Percentiles rank a stretch among this genome's conserved stretches.
These are phyloP conservation scores for Procambarus virginalis DNA, from an alignment of 1,140 invertebrate genomes.

Conservation along the genomic window DNA sequence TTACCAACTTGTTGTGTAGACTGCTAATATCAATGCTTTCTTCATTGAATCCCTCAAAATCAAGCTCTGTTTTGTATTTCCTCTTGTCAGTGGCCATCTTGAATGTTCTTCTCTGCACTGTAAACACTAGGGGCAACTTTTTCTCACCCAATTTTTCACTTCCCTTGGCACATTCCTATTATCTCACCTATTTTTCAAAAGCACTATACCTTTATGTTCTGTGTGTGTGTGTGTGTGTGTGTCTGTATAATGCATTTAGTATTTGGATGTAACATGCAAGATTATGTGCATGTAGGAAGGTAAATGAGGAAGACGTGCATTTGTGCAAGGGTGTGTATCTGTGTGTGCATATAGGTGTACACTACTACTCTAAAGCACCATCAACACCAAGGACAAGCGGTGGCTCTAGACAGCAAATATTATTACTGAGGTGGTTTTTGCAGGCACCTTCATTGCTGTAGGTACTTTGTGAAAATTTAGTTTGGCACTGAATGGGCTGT, in stretches of 20 bases:
- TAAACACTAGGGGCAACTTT: too few relatives aligned
- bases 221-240: too few relatives aligned
- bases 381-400: conserved; percentile 25
- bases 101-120: too few relatives aligned
- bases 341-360: conserved; percentile 33
- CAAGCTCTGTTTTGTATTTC: too few relatives aligned
- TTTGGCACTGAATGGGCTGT: conserved; percentile 1
- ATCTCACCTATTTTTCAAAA: too few relatives aligned
- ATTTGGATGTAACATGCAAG: not conserved
- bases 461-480: not conserved
- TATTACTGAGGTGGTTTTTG: not conserved
- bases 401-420: conserved; percentile 5
- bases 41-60: too few relatives aligned
- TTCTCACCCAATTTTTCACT: too few relatives aligned
- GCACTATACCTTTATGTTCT: too few relatives aligned
- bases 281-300: conserved; percentile 1
- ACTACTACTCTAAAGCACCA: conserved; percentile 36
- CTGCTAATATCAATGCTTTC: too few relatives aligned
- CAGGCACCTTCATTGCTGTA: not conserved
- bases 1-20: too few relatives aligned
- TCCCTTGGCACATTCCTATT: too few relatives aligned
- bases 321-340: conserved; percentile 14
- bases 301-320: conserved; percentile 34
- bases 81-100: too few relatives aligned
- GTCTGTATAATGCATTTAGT: not conserved